Percentiles rank a stretch among this genome's conserved stretches.
Conservation (phyloP, 2,113 vertebrate genomes). For the Willisornis vidua region DNA sequence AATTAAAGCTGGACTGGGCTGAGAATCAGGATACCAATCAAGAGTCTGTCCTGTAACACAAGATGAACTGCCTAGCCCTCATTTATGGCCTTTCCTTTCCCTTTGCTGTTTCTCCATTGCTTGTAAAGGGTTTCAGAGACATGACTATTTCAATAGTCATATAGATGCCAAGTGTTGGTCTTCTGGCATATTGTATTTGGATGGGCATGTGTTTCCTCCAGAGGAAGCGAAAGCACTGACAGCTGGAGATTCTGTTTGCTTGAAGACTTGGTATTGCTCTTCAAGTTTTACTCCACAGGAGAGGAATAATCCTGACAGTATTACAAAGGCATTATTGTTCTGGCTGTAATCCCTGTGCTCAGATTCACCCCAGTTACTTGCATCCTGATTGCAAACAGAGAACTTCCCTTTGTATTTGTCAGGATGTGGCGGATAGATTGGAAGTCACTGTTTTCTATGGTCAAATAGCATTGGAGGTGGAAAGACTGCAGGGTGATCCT, state of each 20-base stretch:
- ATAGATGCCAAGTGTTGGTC: not conserved
- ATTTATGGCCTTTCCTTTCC: not conserved
- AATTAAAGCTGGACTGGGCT: not conserved
- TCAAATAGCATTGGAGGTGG: not conserved
- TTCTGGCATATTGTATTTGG: slow-evolving; percentile 34
- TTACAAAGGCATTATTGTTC: slow-evolving; percentile 63
- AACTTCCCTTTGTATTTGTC: not conserved
- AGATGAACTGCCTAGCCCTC: not conserved
- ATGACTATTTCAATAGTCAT: not conserved
- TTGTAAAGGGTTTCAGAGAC: slow-evolving; percentile 5
- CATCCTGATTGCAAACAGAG: not conserved
- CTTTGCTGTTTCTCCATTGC: not conserved
- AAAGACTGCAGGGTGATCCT: not conserved
- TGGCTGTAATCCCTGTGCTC: slow-evolving; percentile 40
- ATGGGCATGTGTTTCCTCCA: slow-evolving; percentile 20
- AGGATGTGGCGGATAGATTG: not conserved
- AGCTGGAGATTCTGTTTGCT: slow-evolving; percentile 54
- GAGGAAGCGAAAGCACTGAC: slow-evolving; percentile 15
- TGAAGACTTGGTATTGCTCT: slow-evolving; percentile 34
- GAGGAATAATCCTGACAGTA: slow-evolving; percentile 52
- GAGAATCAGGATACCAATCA: not conserved
- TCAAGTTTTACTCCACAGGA: slow-evolving; percentile 46
- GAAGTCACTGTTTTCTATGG: not conserved
- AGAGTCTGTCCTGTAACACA: not conserved
- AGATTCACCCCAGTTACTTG: slow-evolving; percentile 25